These are phyloP conservation scores for Xyrichtys novacula DNA, from an alignment of 2,797 vertebrate genomes.

Conservation along the genomic window DNA sequence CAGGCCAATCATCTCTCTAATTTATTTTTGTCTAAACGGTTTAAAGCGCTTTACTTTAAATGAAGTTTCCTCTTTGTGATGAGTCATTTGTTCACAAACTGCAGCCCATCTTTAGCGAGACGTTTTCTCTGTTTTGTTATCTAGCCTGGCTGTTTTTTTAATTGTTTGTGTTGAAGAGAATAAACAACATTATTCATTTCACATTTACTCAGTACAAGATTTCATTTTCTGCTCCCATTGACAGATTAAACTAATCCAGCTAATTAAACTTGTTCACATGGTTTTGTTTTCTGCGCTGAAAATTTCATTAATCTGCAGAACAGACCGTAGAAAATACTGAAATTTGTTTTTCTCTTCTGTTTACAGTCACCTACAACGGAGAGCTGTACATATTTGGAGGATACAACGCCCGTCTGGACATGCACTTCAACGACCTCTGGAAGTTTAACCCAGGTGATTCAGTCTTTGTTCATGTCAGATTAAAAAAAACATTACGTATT, in stretches of 20 bases:
- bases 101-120: slow-evolving; percentile 1
- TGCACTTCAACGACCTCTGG: slow-evolving; percentile 98
- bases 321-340: background rate
- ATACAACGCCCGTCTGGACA: slow-evolving; percentile 96
- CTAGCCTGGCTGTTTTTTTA: slow-evolving; percentile 3
- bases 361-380: slow-evolving; percentile 93
- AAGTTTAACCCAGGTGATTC: slow-evolving; percentile 96
- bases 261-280: slow-evolving; percentile 5
- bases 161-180: slow-evolving; percentile 7
- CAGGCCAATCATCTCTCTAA: no score
- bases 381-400: slow-evolving; percentile 98
- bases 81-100: slow-evolving; percentile 16
- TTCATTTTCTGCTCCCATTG: background rate
- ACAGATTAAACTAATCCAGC: slow-evolving; percentile 11
- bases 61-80: background rate
- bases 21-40: no score
- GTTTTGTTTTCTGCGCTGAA: slow-evolving; percentile 11
- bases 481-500: background rate
- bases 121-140: slow-evolving; percentile 2
- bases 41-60: no score
- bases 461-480: background rate
- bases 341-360: slow-evolving; percentile 28
- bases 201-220: background rate
- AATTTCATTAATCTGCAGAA: slow-evolving; percentile 18
- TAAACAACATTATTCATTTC: background rate